Base-by-base conservation (phyloP, 2,888 invertebrate genomes). In the Drosophila mimetica region DNA sequence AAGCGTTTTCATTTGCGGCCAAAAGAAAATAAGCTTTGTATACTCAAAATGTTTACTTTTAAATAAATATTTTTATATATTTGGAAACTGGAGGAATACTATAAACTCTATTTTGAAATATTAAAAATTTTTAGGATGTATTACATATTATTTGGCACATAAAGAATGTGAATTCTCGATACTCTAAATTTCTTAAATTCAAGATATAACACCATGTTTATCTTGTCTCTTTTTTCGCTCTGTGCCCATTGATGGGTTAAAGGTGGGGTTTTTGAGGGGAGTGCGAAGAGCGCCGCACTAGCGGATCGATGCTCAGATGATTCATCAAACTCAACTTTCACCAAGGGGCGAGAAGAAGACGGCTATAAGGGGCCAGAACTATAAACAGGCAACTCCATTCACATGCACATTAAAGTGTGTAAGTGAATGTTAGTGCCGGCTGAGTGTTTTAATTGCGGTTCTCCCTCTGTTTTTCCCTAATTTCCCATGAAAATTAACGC, bases 311-410 rank as follows among this genome's bases (percentile, higher is more conserved):
- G 42, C 59, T 53, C 25, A 20, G 54, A 73, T 80, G 74, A 84
- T 63, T 79, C 81, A 80, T 36, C 36, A 18, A 25, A 25, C 30
- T 20, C 51, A 69, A 67, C 80, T 79, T 79, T 79, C 67, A 65
- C 74, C 67, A 71, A 73, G 63, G 63, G 55, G 58, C 64, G 59
- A 44, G 37, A 42, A 60, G 36, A 61, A 48, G 61, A 42, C 28
- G 34, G 59, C 36, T 16, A 65, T 7, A 59, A 18, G 39, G 39
- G 39, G 39, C 39, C 1, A 18, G 4, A 9, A 9, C 37, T 18
- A 41, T 22, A 16, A 34, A 61, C 48, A 61, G 47, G 20, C 18
- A 61, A 37, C 25, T 59, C 25, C 44, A 63, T 28, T 59, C 64
- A 59, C 25, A 58, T 16, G 60, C 32, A 48, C 51, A 32, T 32